Percentiles rank a stretch among this genome's conserved stretches.
Conservation (phyloP, 2,797 vertebrate genomes). For the Acanthis flammea region DNA sequence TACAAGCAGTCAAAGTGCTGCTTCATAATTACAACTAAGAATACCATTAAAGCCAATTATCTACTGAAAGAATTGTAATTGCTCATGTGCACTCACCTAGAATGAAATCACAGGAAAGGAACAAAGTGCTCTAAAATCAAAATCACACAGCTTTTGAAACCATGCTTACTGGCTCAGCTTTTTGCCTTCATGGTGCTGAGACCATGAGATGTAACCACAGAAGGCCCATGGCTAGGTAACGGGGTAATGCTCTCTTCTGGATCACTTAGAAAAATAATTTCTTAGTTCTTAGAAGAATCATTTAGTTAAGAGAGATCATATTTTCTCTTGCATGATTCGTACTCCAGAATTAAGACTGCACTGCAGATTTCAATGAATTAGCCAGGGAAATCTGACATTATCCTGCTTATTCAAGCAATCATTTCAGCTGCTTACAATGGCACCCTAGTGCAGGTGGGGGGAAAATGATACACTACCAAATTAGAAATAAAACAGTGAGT, state of each 20-base stretch:
- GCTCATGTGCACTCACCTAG: slow-evolving; percentile 27
- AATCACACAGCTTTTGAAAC: background rate
- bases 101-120: slow-evolving; percentile 39
- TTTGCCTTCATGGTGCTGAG: background rate
- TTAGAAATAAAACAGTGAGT: slow-evolving; percentile 20
- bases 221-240: background rate
- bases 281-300: background rate
- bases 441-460: background rate
- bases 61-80: slow-evolving; percentile 42
- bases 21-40: slow-evolving; percentile 50
- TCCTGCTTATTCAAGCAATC: background rate
- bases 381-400: background rate
- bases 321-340: background rate
- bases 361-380: background rate
- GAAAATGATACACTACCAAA: background rate
- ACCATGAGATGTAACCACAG: background rate
- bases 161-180: background rate
- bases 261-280: background rate
- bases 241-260: background rate
- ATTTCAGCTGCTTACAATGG: slow-evolving; percentile 16
- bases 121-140: background rate
- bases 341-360: background rate
- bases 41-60: slow-evolving; percentile 57
- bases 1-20: slow-evolving; percentile 51
- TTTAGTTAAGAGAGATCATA: background rate